Evolutionary conservation across 2,113 vertebrate species (phyloP), one percentile per base, ranked within the genome.

Genomic region (Hymenochirus boettgeri): DNA sequence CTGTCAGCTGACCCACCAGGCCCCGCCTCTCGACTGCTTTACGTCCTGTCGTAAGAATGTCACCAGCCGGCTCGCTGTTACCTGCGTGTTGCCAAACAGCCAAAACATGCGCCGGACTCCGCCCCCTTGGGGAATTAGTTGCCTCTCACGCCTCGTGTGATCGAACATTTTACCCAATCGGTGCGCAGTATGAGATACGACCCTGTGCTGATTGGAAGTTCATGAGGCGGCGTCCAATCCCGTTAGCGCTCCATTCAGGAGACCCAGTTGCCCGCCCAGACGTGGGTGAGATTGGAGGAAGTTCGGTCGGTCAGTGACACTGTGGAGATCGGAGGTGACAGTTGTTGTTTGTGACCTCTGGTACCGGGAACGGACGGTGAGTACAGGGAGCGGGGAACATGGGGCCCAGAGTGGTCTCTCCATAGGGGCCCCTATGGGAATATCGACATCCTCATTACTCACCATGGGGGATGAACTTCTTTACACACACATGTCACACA

Each of bases 1-100:
- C 60, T 19, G 5, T 59, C 70, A 1, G 48, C 54, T 24, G 63
- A 27, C 71, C 73, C 75, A 75, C 53, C 35, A 69, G 7, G 58
- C 35, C 9, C 31, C 50, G 15, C 4, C 10, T 3, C 10, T 7
- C 4, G 7, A 19, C 21, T n/a, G 39, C 66, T 79, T 78, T 76
- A 65, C 76, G 53, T 9, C n/a, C 55, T 29, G 46, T 29, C 31
- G 46, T 26, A 67, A 37, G 19, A 35, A 29, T 8, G 50, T 10
- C 21, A 24, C 9, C n/a, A n/a, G n/a, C n/a, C n/a, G n/a, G n/a
- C n/a, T 11, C 7, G 61, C 72, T 29, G 37, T 9, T n/a, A n/a
- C n/a, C n/a, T n/a, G n/a, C 11, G 15, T 24, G 57, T 46, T 51
- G 42, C 18, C 22, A 33, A n/a, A 47, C 7, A n/a, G 15, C 22